Base-by-base conservation (phyloP, 2,797 vertebrate species). In the Gallinago solitaria region DNA sequence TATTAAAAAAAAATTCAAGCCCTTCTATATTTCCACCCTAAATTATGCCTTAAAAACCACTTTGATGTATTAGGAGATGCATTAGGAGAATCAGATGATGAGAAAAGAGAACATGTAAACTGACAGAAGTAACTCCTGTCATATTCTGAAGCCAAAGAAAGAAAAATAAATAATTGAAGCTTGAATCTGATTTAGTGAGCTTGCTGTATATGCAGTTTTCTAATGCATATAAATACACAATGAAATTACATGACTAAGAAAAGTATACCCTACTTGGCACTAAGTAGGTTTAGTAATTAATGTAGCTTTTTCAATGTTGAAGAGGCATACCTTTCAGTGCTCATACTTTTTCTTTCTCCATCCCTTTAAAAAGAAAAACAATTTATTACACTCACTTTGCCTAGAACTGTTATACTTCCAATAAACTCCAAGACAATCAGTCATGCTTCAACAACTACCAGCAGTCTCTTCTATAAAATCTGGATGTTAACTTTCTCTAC, bases 331-430 rank as follows among this genome's bases (percentile, higher is more conserved):
- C 99, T 99, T 97, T 99, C 99, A 91, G 98, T 99, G 95, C 99
- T 99, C 98, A 99, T 99, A 97, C 99, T 99, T 98, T 99, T 99
- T 96, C 99, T 99, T 97, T 99, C 99, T 92, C 99, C 99, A 71
- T 99, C 98, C 97, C 99, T 99, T 97, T 78, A 96, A 97, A 95
- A 83, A 80, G 74, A 96, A 95, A 80, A 81, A 97, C 77, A 96
- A 53, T 94, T 47, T 41, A 78, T 74, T 70, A 39, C 14, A 89
- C 9, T 81, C 71, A 88, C 20, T 95, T 92, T 35, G 89, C 16
- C 24, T n/a, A 84, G 9, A 91, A 93, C 16, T 83, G 10, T 53
- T 76, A 87, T 4, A 37, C 89, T 95, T 84, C 37, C 21, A 73
- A 37, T 64, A 64, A 86, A 84, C 28, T 69, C 39, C n/a, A 39